Conservation (phyloP, 2,888 invertebrate genomes). For the Argyra leucocephala region DNA sequence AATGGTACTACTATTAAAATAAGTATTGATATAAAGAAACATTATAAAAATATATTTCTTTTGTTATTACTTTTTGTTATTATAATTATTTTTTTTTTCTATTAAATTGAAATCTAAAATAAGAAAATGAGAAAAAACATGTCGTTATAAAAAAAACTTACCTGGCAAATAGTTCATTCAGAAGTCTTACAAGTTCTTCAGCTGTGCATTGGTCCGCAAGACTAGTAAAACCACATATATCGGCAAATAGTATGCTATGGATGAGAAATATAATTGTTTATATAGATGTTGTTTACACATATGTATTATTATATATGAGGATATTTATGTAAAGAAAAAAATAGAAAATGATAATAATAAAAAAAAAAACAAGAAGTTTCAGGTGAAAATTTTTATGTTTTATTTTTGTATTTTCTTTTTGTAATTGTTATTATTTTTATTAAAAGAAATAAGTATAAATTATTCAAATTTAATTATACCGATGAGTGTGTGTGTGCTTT, state of each 20-base stretch:
- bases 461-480: neutral
- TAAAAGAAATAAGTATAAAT: neutral
- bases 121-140: neutral
- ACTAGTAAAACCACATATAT: conserved; percentile 86
- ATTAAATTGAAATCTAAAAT: neutral
- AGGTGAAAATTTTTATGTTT: no score
- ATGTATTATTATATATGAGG: no score
- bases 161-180: conserved; percentile 86
- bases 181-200: conserved; percentile 76
- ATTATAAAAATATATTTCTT: no score
- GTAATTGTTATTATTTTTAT: no score
- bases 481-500: no score
- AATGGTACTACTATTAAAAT: no score
- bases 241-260: conserved; percentile 78
- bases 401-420: neutral
- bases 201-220: conserved; percentile 87
- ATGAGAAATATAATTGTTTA: neutral
- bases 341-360: neutral
- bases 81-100: neutral
- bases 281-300: conserved; percentile 12
- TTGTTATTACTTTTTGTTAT: neutral
- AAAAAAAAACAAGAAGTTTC: neutral
- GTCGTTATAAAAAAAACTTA: conserved; percentile 36
- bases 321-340: no score
- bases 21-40: no score